Evolutionary conservation across 2,113 vertebrate genomes (phyloP), one percentile per base, ranked within the genome.

Genomic region (Picathartes gymnocephalus): DNA sequence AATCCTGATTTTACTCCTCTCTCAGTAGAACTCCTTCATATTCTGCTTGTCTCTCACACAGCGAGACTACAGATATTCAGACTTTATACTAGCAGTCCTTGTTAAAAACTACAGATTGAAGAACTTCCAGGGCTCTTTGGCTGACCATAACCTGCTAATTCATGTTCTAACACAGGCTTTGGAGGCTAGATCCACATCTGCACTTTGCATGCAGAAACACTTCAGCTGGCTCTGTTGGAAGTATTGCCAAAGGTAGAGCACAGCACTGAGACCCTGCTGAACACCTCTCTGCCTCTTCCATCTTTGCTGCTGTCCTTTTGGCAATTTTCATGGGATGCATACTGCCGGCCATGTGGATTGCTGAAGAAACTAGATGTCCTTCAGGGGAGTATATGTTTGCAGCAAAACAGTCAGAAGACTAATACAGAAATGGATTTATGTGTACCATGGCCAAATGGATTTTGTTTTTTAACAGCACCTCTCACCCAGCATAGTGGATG

Each of bases 201-300:
- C 28, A 9, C 23, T 86, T 77, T 11, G 39, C 81, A 70, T 15
- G 11, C n/a, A 83, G 54, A 83, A 79, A n/a, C 50, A 70, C 25
- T 54, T 70, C 50, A 42, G 37, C 9, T 50, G 64, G 15, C n/a
- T 95, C 17, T 23, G 44, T 17, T 0, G 0, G 54, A 44, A 4
- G 8, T 37, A 70, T 57, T 57, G 51, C 11, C 35, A 31, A 47
- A 74, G n/a, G n/a, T 2, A 35, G 30, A 79, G n/a, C 25, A 61
- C 13, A 5, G 15, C 35, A 51, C 0, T 20, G 40, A 71, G 57
- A 58, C 17, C 6, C 16, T 35, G 65, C 23, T 23, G 13, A n/a
- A 15, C 5, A 25, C 15, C 39, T 54, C 51, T 54, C 51, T 54
- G 56, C 21, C 51, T 84, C 60, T 13, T 87, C 42, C 25, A 60